phyloP scores from a whole-genome alignment of 2,888 invertebrate genomes.

The Apotomis turbidana region DNA sequence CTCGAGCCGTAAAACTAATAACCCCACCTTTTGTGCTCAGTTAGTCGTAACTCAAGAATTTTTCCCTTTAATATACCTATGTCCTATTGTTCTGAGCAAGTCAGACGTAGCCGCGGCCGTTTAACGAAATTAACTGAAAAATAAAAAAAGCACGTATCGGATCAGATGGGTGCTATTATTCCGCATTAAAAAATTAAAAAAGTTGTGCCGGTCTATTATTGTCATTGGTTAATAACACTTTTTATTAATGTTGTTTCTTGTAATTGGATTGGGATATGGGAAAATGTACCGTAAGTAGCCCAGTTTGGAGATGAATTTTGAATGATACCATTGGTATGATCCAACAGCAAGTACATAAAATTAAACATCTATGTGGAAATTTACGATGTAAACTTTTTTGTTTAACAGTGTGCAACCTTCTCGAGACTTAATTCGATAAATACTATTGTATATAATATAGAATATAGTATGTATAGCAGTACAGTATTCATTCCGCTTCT shows the following conservation, averaged over 20 bases:
- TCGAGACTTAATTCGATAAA: no score
- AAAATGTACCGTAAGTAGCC: no score
- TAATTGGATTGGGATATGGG: not conserved
- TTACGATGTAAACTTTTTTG: no score
- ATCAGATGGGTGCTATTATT: not conserved
- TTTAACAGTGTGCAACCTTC: no score
- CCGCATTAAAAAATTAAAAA: no score
- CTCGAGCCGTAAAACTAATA: constrained; percentile 23
- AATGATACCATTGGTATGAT: no score
- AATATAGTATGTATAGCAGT: no score
- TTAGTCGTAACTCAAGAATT: constrained; percentile 8
- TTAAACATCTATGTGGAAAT: no score
- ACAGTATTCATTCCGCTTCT: no score
- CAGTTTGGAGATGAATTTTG: no score
- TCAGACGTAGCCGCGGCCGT: not conserved
- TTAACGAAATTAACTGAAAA: constrained; percentile 8
- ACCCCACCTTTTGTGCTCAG: not conserved
- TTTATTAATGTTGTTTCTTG: not conserved
- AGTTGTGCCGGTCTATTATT: not conserved
- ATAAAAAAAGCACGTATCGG: not conserved
- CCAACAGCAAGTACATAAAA: no score
- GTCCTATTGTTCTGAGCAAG: not conserved
- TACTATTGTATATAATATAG: no score
- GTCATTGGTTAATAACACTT: not conserved
- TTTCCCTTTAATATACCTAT: constrained; percentile 1